phyloP scores from a whole-genome alignment of 2,797 vertebrate genomes.

The Miichthys miiuy region DNA sequence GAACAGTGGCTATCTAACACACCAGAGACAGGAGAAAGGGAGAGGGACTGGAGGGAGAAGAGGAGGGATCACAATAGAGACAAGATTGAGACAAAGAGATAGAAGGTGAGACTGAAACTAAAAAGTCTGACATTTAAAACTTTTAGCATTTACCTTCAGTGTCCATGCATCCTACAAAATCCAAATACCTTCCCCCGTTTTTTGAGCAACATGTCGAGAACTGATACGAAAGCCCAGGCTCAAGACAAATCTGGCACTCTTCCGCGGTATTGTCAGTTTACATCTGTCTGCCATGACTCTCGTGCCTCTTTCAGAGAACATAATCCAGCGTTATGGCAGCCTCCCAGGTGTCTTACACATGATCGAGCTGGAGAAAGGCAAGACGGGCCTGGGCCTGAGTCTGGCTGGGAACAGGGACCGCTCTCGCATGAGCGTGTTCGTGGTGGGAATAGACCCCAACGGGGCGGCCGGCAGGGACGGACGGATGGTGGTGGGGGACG shows the following conservation, averaged over 20 bases:
- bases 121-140: conserved; percentile 42
- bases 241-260: conserved; percentile 21
- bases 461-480: conserved; percentile 94
- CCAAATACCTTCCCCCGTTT: neutral
- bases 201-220: conserved; percentile 1
- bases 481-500: conserved; percentile 93
- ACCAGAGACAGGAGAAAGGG: conserved; percentile 66
- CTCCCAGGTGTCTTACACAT: conserved; percentile 91
- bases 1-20: conserved; percentile 71
- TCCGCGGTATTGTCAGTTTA: conserved; percentile 39
- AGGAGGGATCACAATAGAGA: conserved; percentile 49
- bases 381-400: conserved; percentile 94
- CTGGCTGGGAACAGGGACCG: conserved; percentile 97
- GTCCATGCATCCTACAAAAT: neutral
- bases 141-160: conserved; percentile 30
- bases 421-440: conserved; percentile 96
- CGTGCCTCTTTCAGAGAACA: conserved; percentile 85
- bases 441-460: conserved; percentile 95
- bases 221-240: neutral
- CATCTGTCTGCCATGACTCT: conserved; percentile 46
- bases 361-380: conserved; percentile 97
- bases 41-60: conserved; percentile 33
- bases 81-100: conserved; percentile 50
- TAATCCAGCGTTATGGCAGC: conserved; percentile 90
- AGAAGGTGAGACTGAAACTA: conserved; percentile 28